Percentiles rank a stretch among this genome's conserved stretches.
phyloP scores from a whole-genome alignment of 2,113 vertebrate species.

The Dromiciops gliroides region DNA sequence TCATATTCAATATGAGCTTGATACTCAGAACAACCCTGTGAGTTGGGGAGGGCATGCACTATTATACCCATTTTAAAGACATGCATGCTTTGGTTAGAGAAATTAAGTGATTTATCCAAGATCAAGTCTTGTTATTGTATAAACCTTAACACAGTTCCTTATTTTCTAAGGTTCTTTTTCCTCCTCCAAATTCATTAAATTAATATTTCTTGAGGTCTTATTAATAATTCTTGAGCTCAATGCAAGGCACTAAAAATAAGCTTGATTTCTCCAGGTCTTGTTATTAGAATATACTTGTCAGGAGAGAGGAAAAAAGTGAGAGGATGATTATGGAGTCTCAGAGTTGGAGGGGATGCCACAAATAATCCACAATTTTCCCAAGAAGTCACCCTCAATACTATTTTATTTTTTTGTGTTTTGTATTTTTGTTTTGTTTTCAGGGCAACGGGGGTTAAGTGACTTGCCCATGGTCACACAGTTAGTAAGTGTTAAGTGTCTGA shows the following conservation, averaged over 20 bases:
- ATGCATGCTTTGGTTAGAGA: not conserved
- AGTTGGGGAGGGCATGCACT: not conserved
- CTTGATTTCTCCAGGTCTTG: conserved; percentile 38
- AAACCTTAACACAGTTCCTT: conserved; percentile 15
- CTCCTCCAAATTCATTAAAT: not conserved
- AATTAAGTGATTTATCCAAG: not conserved
- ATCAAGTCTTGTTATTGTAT: not conserved
- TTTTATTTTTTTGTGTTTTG: too few species aligned
- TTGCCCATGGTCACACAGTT: too few species aligned
- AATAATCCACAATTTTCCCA: not conserved
- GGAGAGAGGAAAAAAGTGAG: not conserved
- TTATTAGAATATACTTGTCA: not conserved
- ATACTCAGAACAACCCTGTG: not conserved
- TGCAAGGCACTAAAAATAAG: not conserved
- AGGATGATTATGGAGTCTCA: not conserved
- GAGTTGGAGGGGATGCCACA: not conserved
- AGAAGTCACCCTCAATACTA: not conserved
- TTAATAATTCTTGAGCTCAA: not conserved
- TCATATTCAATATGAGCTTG: not conserved
- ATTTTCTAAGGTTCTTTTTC: not conserved
- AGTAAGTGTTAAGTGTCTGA: too few species aligned
- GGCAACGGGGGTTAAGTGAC: too few species aligned
- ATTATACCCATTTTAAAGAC: not conserved
- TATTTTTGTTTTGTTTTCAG: too few species aligned
- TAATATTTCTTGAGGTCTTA: not conserved